Evolutionary conservation across 2,113 vertebrate genomes (phyloP), one percentile per base, ranked within the genome.

Genomic region (Urocynchramus pylzowi): DNA sequence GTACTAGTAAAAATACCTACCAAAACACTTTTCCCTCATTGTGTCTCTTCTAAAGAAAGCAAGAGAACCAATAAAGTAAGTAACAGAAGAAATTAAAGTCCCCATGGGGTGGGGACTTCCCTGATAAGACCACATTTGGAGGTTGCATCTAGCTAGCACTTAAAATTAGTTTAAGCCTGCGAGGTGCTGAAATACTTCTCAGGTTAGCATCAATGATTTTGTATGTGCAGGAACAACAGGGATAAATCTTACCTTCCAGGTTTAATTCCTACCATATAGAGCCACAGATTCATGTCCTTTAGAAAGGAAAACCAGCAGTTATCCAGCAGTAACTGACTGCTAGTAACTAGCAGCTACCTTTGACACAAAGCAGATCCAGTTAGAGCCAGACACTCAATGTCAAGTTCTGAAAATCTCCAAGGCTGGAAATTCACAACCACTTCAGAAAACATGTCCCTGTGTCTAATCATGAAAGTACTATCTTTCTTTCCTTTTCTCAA

Each of bases 101-200:
- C 11, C 11, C 13, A 23, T 0, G 16, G 30, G 19, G 0, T 18
- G 10, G 8, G 4, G 1, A 6, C 11, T 78, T 50, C 10, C 10
- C 16, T 44, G 9, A 16, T 17, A 28, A 26, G 19, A 61, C 5
- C 12, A 27, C 5, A 20, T 53, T 67, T 31, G n/a, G 28, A 71
- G 28, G 27, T 57, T 93, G 16, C 24, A 63, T 84, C 28, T 52
- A 57, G 16, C 14, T 95, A 53, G 11, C 7, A 18, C 7, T 63
- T 54, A 37, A 50, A 45, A 37, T 76, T 45, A 67, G 7, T 31
- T 13, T 67, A 70, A 85, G 2, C 14, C 20, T 67, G 31, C 8
- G 27, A n/a, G 19, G 31, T 33, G 33, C 23, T 13, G 45, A 70
- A 91, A 41, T n/a, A 30, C 2, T 20, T 33, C 11, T 52, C 23